Percentiles rank a stretch among this genome's conserved stretches.
Conservation (phyloP, 1,140 invertebrate genomes). For the Odontomachus brunneus region DNA sequence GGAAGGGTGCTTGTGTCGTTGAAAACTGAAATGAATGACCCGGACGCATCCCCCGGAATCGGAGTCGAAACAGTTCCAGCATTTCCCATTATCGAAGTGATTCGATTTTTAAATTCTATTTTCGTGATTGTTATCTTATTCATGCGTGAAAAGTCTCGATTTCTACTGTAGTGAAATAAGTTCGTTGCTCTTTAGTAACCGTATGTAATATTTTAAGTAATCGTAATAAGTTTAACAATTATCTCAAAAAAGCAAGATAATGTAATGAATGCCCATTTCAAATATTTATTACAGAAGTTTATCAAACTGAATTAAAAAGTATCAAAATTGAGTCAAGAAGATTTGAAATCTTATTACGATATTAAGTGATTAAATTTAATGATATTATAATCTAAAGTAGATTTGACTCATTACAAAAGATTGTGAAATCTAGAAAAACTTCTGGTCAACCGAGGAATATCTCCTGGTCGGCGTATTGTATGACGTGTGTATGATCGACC, state of each 20-base stretch:
- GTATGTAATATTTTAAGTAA: not conserved
- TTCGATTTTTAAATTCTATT: constrained; percentile 1
- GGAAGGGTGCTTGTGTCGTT: constrained; percentile 86
- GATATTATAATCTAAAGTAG: not conserved
- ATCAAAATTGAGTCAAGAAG: too few species aligned
- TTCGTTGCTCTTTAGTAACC: not conserved
- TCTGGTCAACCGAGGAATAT: constrained; percentile 82
- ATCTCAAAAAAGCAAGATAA: not conserved
- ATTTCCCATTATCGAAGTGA: constrained; percentile 84
- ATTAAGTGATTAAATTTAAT: not conserved
- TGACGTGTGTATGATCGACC: constrained; percentile 82
- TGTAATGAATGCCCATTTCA: not conserved
- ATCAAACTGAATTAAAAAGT: too few species aligned
- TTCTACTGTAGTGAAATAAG: not conserved
- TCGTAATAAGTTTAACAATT: not conserved
- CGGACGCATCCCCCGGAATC: constrained; percentile 76
- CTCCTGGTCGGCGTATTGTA: constrained; percentile 80
- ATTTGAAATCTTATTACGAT: not conserved
- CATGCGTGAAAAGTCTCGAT: not conserved
- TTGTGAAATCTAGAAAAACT: constrained; percentile 71
- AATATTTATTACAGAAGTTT: not conserved
- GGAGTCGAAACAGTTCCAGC: constrained; percentile 83
- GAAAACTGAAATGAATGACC: constrained; percentile 86
- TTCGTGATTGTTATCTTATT: not conserved
- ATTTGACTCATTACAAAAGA: not conserved